Conservation (phyloP, 1,140 invertebrate species). For the Lethrus apterus region DNA sequence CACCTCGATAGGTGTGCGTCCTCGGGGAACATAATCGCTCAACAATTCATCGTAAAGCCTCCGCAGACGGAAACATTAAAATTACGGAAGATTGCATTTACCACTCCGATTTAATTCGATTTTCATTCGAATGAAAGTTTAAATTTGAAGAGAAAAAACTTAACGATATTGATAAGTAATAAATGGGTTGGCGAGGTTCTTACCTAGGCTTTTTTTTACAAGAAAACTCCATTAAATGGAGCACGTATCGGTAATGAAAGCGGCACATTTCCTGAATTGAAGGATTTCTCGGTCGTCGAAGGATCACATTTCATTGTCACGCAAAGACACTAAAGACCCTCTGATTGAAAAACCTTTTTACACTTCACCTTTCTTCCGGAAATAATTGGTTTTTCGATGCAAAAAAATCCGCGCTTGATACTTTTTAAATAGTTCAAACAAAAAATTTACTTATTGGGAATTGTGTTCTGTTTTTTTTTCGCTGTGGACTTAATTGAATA, state of each 20-base stretch:
- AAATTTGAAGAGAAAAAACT: slow-evolving; percentile 9
- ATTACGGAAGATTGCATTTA: neutral
- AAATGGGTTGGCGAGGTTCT: slow-evolving; percentile 32
- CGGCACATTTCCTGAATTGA: slow-evolving; percentile 29
- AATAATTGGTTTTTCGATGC: slow-evolving; percentile 29
- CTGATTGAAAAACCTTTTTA: slow-evolving; percentile 35
- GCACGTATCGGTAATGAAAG: slow-evolving; percentile 36
- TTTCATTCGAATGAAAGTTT: neutral
- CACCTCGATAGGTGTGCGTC: slow-evolving; percentile 5
- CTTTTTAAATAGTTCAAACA: slow-evolving; percentile 29
- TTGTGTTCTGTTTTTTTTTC: slow-evolving; percentile 21
- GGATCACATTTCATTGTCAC: slow-evolving; percentile 28
- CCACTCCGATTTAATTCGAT: slow-evolving; percentile 6
- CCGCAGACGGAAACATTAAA: slow-evolving; percentile 4
- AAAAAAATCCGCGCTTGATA: slow-evolving; percentile 27
- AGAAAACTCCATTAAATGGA: slow-evolving; percentile 37
- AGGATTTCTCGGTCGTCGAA: slow-evolving; percentile 23
- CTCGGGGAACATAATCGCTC: no score
- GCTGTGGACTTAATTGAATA: slow-evolving; percentile 21
- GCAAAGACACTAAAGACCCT: slow-evolving; percentile 35
- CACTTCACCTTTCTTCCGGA: slow-evolving; percentile 27
- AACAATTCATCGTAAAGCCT: no score
- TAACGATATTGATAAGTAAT: slow-evolving; percentile 24
- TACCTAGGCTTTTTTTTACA: slow-evolving; percentile 36
- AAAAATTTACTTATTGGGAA: slow-evolving; percentile 9